These are phyloP conservation scores for Teleogryllus occipitalis DNA, from an alignment of 1,140 invertebrate genomes.

Conservation along the genomic window DNA sequence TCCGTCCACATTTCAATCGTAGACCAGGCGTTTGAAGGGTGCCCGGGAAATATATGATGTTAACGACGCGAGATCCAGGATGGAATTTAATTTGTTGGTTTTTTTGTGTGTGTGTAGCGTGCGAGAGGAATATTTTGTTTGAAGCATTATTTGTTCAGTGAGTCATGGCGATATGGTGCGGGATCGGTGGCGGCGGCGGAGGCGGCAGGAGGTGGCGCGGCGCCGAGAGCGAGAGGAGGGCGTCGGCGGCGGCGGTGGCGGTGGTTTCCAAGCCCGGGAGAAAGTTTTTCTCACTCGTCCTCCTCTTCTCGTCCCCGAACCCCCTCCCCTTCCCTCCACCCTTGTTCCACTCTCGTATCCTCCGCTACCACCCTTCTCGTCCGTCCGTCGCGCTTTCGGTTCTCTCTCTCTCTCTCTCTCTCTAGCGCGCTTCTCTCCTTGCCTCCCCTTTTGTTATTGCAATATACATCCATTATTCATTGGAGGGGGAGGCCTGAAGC, in stretches of 20 bases:
- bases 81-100: slow-evolving; percentile 24
- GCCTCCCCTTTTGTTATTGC: slow-evolving; percentile 24
- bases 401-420: background rate
- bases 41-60: slow-evolving; percentile 21
- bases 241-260: slow-evolving; percentile 19
- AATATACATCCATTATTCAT: slow-evolving; percentile 27
- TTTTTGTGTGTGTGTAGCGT: slow-evolving; percentile 19
- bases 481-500: slow-evolving; percentile 21
- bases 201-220: too few species aligned
- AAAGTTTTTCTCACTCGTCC: slow-evolving; percentile 17
- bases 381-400: slow-evolving; percentile 18
- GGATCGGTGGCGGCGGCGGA: too few species aligned
- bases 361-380: slow-evolving; percentile 23
- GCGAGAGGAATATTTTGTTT: slow-evolving; percentile 24
- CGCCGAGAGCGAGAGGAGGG: slow-evolving; percentile 1
- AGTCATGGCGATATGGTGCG: slow-evolving; percentile 18
- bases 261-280: slow-evolving; percentile 11
- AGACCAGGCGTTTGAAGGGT: slow-evolving; percentile 17
- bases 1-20: slow-evolving; percentile 18
- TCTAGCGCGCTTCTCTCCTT: background rate
- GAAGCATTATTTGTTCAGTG: slow-evolving; percentile 24
- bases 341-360: slow-evolving; percentile 22
- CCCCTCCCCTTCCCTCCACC: slow-evolving; percentile 22
- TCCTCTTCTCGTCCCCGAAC: slow-evolving; percentile 9
- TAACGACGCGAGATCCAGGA: slow-evolving; percentile 21